Evolutionary conservation across 1,140 invertebrate genomes (phyloP).

Genomic region (Eupristina koningsbergeri): DNA sequence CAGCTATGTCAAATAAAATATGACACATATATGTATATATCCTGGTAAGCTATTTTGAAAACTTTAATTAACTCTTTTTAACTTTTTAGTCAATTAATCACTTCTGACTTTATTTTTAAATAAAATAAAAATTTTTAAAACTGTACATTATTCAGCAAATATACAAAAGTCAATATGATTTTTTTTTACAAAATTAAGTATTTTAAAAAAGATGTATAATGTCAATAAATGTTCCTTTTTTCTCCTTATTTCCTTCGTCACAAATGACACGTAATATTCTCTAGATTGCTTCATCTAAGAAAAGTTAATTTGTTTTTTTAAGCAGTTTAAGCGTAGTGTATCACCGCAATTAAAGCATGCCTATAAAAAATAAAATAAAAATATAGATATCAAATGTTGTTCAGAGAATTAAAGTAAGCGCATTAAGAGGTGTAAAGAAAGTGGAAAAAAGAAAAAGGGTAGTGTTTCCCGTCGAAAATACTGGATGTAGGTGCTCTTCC

Average conservation of each 20-base stretch:
- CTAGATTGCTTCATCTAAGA: background rate
- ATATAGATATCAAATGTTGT: background rate
- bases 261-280: background rate
- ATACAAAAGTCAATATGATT: no score
- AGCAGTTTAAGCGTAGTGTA: background rate
- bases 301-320: background rate
- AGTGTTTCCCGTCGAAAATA: background rate
- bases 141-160: background rate
- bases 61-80: background rate
- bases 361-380: background rate
- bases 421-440: background rate
- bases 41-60: background rate
- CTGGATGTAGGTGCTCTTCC: background rate
- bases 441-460: background rate
- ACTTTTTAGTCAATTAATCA: background rate
- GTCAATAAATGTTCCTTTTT: no score
- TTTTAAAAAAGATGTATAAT: no score
- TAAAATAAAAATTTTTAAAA: background rate
- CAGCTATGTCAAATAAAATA: background rate
- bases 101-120: background rate
- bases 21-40: background rate
- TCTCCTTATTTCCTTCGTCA: no score
- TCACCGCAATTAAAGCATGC: background rate
- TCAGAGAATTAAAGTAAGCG: background rate
- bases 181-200: no score